Conservation (phyloP, 1,140 invertebrate genomes). For the Dolichoris vasculosae region DNA sequence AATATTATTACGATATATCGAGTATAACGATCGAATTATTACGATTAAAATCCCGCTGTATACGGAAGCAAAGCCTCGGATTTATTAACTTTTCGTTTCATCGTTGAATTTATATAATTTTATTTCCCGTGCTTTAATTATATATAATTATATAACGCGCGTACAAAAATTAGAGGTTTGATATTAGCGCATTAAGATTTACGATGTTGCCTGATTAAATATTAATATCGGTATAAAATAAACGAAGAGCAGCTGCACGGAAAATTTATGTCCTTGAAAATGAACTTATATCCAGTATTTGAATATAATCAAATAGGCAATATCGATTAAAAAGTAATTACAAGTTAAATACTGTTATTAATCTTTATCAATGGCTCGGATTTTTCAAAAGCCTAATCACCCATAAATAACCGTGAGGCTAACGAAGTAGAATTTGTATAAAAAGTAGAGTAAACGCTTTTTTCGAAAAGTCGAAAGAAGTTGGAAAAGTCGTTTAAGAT, state of each 20-base stretch:
- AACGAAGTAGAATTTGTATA: too few relatives aligned
- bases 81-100: neutral
- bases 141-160: neutral
- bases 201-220: neutral
- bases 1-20: neutral
- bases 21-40: neutral
- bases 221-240: neutral
- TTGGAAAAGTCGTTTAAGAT: too few relatives aligned
- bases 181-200: neutral
- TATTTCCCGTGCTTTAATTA: neutral
- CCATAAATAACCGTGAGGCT: too few relatives aligned
- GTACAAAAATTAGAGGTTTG: neutral
- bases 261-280: too few relatives aligned
- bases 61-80: neutral
- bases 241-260: neutral
- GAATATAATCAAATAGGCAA: neutral
- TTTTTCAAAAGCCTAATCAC: too few relatives aligned
- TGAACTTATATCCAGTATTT: too few relatives aligned
- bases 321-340: constrained; percentile 12
- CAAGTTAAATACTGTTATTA: neutral
- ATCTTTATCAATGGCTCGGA: neutral
- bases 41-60: neutral
- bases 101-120: neutral
- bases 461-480: neutral
- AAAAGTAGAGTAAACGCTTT: neutral